Conservation (phyloP, 2,113 vertebrate species). For the Lonchura striata region DNA sequence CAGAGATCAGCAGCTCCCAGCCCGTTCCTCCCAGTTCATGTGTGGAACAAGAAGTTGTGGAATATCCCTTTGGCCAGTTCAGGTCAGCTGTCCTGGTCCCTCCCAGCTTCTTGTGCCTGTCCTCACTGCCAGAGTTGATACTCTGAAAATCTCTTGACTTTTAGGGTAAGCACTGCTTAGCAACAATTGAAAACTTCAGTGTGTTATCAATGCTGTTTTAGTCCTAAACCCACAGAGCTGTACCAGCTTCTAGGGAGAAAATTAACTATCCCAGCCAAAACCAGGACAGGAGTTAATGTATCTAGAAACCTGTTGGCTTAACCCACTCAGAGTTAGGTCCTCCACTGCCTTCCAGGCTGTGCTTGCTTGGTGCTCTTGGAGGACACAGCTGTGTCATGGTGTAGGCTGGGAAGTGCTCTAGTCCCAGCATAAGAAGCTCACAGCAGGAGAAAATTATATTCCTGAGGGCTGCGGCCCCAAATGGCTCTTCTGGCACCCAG, state of each 20-base stretch:
- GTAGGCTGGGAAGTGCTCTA: not conserved
- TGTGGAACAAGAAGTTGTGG: not conserved
- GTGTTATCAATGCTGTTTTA: not conserved
- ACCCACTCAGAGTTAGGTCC: not conserved
- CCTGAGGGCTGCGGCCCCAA: not conserved
- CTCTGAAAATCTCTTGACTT: not conserved
- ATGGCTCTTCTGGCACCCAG: not conserved
- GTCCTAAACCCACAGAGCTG: not conserved
- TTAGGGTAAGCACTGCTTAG: not conserved
- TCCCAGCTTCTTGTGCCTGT: not conserved
- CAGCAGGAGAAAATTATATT: not conserved
- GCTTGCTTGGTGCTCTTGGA: not conserved
- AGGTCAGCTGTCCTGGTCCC: not conserved
- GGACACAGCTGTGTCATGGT: not conserved
- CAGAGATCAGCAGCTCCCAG: not conserved
- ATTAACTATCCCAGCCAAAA: fast-evolving
- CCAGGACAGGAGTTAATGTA: not conserved
- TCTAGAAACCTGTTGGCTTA: not conserved
- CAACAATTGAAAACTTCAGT: not conserved
- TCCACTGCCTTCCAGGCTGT: not conserved
- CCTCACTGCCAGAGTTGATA: not conserved
- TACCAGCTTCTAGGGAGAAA: not conserved
- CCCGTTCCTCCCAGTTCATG: not conserved
- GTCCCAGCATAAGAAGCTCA: not conserved
- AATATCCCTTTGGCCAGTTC: not conserved